Evolutionary conservation across 2,797 vertebrate species (phyloP).

Genomic region (Xiphophorus birchmanni): DNA sequence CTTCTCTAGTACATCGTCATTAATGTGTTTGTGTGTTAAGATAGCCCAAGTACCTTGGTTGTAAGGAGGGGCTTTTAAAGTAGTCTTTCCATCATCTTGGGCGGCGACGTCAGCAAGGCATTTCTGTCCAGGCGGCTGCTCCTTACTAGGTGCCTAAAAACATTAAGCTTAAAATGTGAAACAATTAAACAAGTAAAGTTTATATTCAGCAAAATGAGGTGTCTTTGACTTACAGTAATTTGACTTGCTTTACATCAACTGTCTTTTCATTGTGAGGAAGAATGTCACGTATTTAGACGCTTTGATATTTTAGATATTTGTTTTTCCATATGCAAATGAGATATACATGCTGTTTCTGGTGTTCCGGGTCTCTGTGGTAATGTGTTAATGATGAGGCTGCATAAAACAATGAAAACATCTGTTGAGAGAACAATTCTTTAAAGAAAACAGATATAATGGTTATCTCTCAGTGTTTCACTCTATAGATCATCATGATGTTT

Average conservation of each 20-base stretch:
- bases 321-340: slow-evolving; percentile 6
- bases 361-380: slow-evolving; percentile 5
- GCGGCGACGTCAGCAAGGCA: background rate
- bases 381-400: slow-evolving; percentile 30
- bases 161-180: background rate
- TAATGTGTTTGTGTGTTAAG: background rate
- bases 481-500: slow-evolving; percentile 20
- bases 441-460: background rate
- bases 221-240: background rate
- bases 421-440: slow-evolving; percentile 3
- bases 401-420: background rate
- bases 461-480: slow-evolving; percentile 1
- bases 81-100: background rate
- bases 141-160: background rate
- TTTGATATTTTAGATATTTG: background rate
- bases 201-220: background rate
- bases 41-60: background rate
- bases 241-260: background rate
- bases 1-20: background rate
- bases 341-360: slow-evolving; percentile 21
- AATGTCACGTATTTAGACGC: background rate
- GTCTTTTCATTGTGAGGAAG: too few species aligned
- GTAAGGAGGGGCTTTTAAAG: background rate
- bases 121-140: background rate
- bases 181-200: background rate